Base-by-base conservation (phyloP, 1,140 invertebrate genomes). In the Rhyacophila brunnea region DNA sequence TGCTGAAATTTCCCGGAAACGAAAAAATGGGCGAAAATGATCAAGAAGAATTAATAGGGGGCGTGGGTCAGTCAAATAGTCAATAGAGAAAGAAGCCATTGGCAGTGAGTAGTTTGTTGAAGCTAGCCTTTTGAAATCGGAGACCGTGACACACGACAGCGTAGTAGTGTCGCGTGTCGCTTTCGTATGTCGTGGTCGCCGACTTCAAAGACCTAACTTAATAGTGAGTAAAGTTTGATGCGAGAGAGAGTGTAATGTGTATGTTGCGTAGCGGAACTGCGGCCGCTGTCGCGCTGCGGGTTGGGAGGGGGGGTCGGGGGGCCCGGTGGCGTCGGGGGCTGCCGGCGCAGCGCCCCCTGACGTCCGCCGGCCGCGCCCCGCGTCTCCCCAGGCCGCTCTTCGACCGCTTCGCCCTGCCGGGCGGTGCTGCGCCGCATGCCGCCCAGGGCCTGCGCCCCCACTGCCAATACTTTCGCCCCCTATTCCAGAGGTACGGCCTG, bases 361-460 rank as follows among this genome's bases (percentile, higher is more conserved):
- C 70, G 78, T 69, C 69, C 70, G 75, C 75, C 73, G 72, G 76
- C 74, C 80, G 80, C 81, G 68, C 66, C 56, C 65, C 75, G 75
- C 71, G 70, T 71, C 32, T 32, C 40, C 71, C 69, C 71, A 69
- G 77, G 75, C 75, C 72, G 73, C 75, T 74, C 80, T 80, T 81
- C 67, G 66, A 55, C 67, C 66, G 55, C 77, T 75, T 71, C 57
- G 40, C 72, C 75, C 73, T 74, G 81, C 70, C 76, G 78, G 69
- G 77, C 77, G 72, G 76, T 78, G 72, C 74, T 82, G 71, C 83
- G 84, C 72, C 80, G 84, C 63, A 80, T 87, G 81, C 85, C 85
- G 79, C 83, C 84, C 76, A 80, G 82, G 79, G 84, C 83, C 79
- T 86, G 84, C 81, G 80, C 80, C 75, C 83, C 79, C 85, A 85